A percentile compares a stretch with the other conserved stretches of the same genome.
phyloP scores from a whole-genome alignment of 1,140 invertebrate species.

The Hylyphantes graminicola region DNA sequence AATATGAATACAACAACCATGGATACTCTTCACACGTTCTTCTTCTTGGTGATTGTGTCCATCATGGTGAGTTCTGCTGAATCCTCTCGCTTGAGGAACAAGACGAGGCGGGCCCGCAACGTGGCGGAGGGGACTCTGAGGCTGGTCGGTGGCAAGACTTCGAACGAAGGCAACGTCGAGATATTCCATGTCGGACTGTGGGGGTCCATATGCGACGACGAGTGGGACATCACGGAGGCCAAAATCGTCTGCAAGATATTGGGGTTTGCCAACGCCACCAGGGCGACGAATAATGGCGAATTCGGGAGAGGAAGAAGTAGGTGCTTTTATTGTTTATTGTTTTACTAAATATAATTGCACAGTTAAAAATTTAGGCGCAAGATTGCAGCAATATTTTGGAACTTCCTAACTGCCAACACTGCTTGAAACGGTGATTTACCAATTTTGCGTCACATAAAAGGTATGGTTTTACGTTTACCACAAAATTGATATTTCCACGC shows the following conservation, averaged over 20 bases:
- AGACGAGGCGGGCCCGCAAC: background rate
- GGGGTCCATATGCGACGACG: constrained; percentile 92
- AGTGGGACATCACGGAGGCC: constrained; percentile 86
- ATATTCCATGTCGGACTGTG: constrained; percentile 85
- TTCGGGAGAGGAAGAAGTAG: constrained; percentile 83
- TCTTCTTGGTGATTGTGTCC: background rate
- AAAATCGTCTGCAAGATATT: constrained; percentile 84
- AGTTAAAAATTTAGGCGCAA: too few relatives aligned
- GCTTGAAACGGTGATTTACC: too few relatives aligned
- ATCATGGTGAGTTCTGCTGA: background rate
- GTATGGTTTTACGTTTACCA: too few relatives aligned
- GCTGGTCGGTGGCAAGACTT: constrained; percentile 64
- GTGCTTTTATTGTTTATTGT: constrained; percentile 58
- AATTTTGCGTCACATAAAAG: too few relatives aligned
- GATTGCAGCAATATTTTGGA: too few relatives aligned
- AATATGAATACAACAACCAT: background rate
- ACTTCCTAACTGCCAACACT: too few relatives aligned
- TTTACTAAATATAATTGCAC: background rate
- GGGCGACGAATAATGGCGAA: constrained; percentile 77
- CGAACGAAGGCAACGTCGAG: constrained; percentile 83
- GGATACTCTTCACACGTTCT: background rate
- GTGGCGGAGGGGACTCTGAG: constrained; percentile 63
- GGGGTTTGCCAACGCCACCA: constrained; percentile 73
- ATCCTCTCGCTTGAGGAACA: background rate
- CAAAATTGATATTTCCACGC: too few relatives aligned